Evolutionary conservation across 2,888 invertebrate genomes (phyloP).

Genomic region (Gortyna flavago): DNA sequence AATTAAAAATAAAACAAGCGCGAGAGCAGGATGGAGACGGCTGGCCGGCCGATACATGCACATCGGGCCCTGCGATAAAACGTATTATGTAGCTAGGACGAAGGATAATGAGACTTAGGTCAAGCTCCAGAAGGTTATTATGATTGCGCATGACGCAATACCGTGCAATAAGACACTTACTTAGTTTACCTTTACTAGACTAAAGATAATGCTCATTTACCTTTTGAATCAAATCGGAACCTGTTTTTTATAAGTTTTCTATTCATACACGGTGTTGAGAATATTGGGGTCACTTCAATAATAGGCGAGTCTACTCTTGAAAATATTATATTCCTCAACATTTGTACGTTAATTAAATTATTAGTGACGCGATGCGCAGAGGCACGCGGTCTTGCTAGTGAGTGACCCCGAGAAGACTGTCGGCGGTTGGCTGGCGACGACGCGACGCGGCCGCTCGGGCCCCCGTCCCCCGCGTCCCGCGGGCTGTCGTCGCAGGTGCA

Average conservation of each 20-base stretch:
- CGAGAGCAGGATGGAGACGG: conserved; percentile 64
- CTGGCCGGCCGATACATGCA: conserved; percentile 58
- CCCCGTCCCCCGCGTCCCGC: too few species aligned
- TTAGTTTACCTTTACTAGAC: conserved; percentile 40
- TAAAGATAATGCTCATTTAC: conserved; percentile 29
- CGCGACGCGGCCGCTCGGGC: too few species aligned
- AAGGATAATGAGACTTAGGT: conserved; percentile 61
- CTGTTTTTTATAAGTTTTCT: background rate
- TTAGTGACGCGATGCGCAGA: too few species aligned
- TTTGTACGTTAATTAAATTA: too few species aligned
- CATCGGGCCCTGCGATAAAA: conserved; percentile 39
- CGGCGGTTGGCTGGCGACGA: too few species aligned
- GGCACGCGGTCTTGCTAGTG: too few species aligned
- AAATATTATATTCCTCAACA: too few species aligned
- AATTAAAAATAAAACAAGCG: conserved; percentile 67
- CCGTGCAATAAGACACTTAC: conserved; percentile 62
- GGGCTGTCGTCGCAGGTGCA: too few species aligned
- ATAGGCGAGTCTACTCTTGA: too few species aligned
- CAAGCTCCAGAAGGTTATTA: conserved; percentile 43
- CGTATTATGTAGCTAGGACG: conserved; percentile 58
- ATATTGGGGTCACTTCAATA: too few species aligned
- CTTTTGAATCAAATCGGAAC: conserved; percentile 6
- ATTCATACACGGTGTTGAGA: too few species aligned
- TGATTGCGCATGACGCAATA: conserved; percentile 64
- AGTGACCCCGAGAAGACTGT: too few species aligned